Evolutionary conservation across 2,888 invertebrate species (phyloP).

Genomic region (Hydrotaea cyrtoneurina): DNA sequence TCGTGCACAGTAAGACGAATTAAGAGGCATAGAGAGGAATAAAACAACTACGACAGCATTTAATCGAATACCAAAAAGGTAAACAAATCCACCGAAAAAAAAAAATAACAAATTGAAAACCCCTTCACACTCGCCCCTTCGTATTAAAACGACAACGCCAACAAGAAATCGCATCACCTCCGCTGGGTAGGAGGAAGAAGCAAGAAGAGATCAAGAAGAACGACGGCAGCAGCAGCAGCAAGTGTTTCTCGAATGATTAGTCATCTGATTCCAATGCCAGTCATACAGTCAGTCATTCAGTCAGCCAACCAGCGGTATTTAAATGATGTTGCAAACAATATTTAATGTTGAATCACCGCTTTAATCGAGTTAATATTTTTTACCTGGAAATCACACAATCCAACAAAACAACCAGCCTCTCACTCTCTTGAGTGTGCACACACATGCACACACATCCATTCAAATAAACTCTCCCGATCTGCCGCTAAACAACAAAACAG

Average conservation of each 20-base stretch:
- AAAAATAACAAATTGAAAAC: constrained; percentile 10
- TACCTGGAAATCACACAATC: constrained; percentile 64
- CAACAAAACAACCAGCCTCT: constrained; percentile 6
- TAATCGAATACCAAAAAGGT: constrained; percentile 16
- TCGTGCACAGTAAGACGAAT: background rate
- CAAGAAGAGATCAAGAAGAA: background rate
- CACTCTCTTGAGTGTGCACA: background rate
- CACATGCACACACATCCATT: background rate
- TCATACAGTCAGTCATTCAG: constrained; percentile 32
- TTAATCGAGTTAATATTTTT: constrained; percentile 52
- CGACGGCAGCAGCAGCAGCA: background rate
- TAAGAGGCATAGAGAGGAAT: background rate
- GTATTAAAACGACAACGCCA: constrained; percentile 19
- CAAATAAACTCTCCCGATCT: background rate
- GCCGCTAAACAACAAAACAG: background rate
- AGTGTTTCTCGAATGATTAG: constrained; percentile 51
- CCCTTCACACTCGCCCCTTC: background rate
- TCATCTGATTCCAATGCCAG: constrained; percentile 57
- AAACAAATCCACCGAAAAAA: constrained; percentile 40
- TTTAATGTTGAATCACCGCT: constrained; percentile 60
- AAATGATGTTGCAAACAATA: constrained; percentile 57
- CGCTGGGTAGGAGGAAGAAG: background rate
- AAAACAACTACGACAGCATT: background rate
- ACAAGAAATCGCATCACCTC: background rate
- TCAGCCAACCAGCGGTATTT: constrained; percentile 24